A percentile compares a stretch with the other conserved stretches of the same genome.
Evolutionary conservation across 2,888 invertebrate species (phyloP).

Genomic region (Criorhina ranunculi): DNA sequence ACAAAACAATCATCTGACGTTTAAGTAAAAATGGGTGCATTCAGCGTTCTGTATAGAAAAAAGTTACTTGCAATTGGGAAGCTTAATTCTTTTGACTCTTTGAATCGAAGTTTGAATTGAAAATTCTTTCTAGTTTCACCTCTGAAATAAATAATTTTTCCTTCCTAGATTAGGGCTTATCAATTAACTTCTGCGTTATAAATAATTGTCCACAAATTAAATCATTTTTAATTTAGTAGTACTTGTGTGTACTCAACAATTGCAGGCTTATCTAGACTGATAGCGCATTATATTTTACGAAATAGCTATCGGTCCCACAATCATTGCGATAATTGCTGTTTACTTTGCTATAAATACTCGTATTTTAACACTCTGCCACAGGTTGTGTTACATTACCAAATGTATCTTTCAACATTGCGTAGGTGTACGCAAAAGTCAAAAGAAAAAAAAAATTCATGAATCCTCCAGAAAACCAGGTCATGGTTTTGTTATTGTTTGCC

Average conservation of each 20-base stretch:
- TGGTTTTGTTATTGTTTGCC: slow-evolving; percentile 58
- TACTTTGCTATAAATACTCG: slow-evolving; percentile 4
- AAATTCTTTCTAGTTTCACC: too few species aligned
- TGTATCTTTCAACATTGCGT: not conserved
- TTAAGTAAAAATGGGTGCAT: too few species aligned
- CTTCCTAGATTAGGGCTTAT: too few species aligned
- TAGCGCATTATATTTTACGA: not conserved
- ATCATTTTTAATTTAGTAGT: not conserved
- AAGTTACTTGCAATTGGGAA: too few species aligned
- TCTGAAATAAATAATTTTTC: too few species aligned
- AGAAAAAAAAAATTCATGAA: slow-evolving; percentile 6
- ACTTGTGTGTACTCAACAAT: not conserved
- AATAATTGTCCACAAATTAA: not conserved
- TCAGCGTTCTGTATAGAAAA: too few species aligned
- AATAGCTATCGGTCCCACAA: not conserved
- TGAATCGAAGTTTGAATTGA: too few species aligned
- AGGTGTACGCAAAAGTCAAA: not conserved
- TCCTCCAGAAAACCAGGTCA: slow-evolving; percentile 49
- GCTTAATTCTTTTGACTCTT: not conserved
- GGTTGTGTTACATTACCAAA: slow-evolving; percentile 8
- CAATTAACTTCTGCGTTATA: not conserved
- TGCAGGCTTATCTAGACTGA: not conserved
- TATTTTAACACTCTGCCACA: not conserved
- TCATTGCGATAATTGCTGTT: not conserved
- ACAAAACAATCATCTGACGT: too few species aligned